Base-by-base conservation (phyloP, 1,140 invertebrate species). In the Drosophila asahinai region DNA sequence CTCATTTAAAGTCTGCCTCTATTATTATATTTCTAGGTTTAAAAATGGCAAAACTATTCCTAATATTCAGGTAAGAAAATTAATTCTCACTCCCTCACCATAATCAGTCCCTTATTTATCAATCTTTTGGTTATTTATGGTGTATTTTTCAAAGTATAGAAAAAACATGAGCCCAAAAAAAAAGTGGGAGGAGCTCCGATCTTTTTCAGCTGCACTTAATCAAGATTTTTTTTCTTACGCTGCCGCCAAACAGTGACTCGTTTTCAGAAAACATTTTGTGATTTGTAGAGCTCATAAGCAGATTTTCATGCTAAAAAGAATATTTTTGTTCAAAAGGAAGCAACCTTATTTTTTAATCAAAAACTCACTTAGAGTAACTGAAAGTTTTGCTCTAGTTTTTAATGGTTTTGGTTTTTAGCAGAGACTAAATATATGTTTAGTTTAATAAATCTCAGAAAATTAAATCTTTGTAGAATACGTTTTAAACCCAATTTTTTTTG, bases 201-300 rank as follows among this genome's bases (percentile, higher is more conserved):
- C 48, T 54, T 33, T 17, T 33, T 71, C 67, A 71, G 63, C 67
- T 71, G 67, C 63, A 68, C 67, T 67, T 71, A 67, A 71, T 71
- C 67, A 71, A 71, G 67, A 71, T 68, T 61, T 66, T 51, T 68
- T 25, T 70, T 51, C 67, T 25, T 55, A 36, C 48, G 45, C 66
- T 38, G 65, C 63, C 64, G 22, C 19, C 19, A 22, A 67, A 65
- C 64, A 68, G 48, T 70, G 67, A 36, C 67, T 68, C 67, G 67
- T 47, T 71, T 70, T 71, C 64, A 71, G 40, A 38, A 36, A 71
- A 42, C 11, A 43, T n/a, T 36, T 25, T 70, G 36, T 66, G 25
- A 70, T 66, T 68, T 47, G 63, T 38, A n/a, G 17, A 38, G 65
- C 65, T 51, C 27, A 30, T 40, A 64, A 52, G 33, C 47, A 19